Base-by-base conservation (phyloP, 1,140 invertebrate genomes). In the Sminthurides bifidus region DNA sequence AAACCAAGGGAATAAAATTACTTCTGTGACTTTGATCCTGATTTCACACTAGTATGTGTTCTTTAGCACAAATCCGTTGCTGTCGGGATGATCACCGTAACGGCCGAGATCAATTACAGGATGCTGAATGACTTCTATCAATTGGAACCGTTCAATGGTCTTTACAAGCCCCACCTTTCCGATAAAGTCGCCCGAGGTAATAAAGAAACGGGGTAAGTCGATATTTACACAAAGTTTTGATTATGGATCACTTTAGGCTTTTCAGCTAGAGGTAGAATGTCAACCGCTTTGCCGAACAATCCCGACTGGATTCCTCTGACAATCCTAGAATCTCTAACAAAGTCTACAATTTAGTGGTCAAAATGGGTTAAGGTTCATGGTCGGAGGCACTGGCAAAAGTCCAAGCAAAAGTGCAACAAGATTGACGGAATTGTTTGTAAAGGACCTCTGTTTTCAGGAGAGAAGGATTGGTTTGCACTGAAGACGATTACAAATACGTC, bases 51-150 rank as follows among this genome's bases (percentile, higher is more conserved):
- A n/a, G n/a, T n/a, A n/a, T n/a, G n/a, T 37, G 17, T 4, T 52
- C 44, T 72, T 64, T 69, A 73, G 71, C 75, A 74, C 66, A 74
- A 70, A 61, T 74, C 72, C 33, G 54, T 71, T 15, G 74, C 77
- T 0, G 74, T 76, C 0, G 78, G 77, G 1, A 74, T 83, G 3
- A 77, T 84, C 73, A 77, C 76, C 59, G 69, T 84, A 1, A 81
- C 78, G 59, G 73, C 73, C 1, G 72, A 74, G 56, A 73, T 84
- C 15, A 79, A 85, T 65, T 73, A 76, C 51, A 72, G 79, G 19
- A 58, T 76, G 3, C 66, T 85, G 14, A 79, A 80, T 62, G 75
- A 81, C 38, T 76, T 76, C 64, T 86, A 81, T 69, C 79, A 84
- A 51, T 67, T 85, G n/a, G 74, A 69, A 10, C 74, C 80, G 0